These are phyloP conservation scores for Melikaiella ostensackeni DNA, from an alignment of 2,888 invertebrate species.

Conservation along the genomic window DNA sequence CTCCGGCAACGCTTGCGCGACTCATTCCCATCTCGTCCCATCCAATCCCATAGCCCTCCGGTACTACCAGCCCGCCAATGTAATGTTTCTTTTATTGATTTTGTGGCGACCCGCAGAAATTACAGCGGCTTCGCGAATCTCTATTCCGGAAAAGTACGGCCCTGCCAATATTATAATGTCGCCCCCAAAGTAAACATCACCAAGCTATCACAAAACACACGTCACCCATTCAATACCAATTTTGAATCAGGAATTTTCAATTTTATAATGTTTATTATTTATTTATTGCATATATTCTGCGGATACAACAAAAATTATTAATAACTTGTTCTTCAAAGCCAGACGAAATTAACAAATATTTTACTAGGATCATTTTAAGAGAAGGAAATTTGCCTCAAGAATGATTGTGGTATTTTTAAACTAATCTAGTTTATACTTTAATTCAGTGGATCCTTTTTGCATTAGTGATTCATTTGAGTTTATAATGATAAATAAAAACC, in stretches of 20 bases:
- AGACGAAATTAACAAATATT: background rate
- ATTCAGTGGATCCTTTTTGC: too few relatives aligned
- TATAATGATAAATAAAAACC: background rate
- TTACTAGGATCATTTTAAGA: background rate
- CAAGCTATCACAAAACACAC: slow-evolving; percentile 9
- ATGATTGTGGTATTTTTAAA: background rate
- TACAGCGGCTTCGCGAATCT: slow-evolving; percentile 69
- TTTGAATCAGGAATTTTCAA: background rate
- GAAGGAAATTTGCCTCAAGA: background rate
- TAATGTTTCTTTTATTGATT: slow-evolving; percentile 78
- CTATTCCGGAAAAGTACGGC: slow-evolving; percentile 25
- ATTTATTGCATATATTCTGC: too few relatives aligned
- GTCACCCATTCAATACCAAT: background rate
- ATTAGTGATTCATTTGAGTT: background rate
- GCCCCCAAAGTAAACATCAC: background rate
- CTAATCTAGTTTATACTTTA: too few relatives aligned
- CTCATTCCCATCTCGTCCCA: slow-evolving; percentile 73
- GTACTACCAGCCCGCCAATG: slow-evolving; percentile 70
- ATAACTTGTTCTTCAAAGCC: too few relatives aligned
- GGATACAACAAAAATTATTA: too few relatives aligned
- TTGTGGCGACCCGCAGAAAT: slow-evolving; percentile 75
- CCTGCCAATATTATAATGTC: slow-evolving; percentile 37
- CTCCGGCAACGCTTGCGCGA: slow-evolving; percentile 75
- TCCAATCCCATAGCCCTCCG: slow-evolving; percentile 73
- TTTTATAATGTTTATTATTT: background rate